phyloP scores from a whole-genome alignment of 2,113 vertebrate genomes.

The Muscicapa adusta region DNA sequence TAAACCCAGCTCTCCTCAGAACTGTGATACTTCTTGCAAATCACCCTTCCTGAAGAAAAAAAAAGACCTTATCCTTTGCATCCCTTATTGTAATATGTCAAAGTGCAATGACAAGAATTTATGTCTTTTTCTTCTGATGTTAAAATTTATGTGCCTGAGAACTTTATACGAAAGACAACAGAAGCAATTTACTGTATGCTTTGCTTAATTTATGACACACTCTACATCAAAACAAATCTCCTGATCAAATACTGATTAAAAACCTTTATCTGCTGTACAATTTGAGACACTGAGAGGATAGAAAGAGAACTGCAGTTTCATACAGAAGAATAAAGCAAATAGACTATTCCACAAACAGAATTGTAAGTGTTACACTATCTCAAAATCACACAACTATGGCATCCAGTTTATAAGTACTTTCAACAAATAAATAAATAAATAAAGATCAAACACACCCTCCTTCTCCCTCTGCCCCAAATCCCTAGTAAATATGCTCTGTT shows the following conservation, averaged over 20 bases:
- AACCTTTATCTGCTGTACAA: background rate
- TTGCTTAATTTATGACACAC: background rate
- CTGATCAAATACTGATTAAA: background rate
- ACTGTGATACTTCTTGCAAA: background rate
- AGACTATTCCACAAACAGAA: background rate
- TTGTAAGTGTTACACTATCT: rapidly evolving
- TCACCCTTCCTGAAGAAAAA: background rate
- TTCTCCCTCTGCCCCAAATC: background rate
- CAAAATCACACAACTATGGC: background rate
- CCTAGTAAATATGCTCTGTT: background rate
- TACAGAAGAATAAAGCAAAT: background rate
- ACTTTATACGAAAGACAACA: background rate
- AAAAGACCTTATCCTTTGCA: background rate
- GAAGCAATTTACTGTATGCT: background rate
- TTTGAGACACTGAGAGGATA: background rate
- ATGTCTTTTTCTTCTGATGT: background rate
- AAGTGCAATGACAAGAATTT: background rate
- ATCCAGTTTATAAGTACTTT: background rate
- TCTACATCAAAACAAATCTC: background rate
- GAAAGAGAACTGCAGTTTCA: background rate
- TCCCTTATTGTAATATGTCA: background rate
- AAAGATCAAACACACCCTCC: background rate
- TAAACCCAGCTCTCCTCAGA: background rate
- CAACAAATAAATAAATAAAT: background rate
- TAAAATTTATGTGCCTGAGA: background rate